Percentiles rank a stretch among this genome's conserved stretches.
Evolutionary conservation across 2,888 invertebrate genomes (phyloP).

Genomic region (Herminia tarsipennalis): DNA sequence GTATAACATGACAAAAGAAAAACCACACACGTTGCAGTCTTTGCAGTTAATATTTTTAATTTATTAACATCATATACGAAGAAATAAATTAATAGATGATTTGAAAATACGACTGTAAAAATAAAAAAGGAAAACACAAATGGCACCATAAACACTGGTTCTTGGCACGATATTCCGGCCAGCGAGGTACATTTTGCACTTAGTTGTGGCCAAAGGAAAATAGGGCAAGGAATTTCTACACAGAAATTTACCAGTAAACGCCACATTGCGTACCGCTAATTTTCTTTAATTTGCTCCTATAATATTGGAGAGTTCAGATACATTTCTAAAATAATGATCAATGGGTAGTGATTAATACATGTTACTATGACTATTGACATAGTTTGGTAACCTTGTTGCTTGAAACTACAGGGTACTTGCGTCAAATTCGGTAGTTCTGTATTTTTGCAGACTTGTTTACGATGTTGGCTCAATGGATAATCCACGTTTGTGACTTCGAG

Average conservation of each 20-base stretch:
- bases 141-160: conserved; percentile 41
- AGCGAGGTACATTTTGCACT: conserved; percentile 46
- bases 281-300: conserved; percentile 30
- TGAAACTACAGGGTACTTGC: too few relatives aligned
- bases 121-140: conserved; percentile 34
- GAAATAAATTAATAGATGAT: conserved; percentile 29
- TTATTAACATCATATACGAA: conserved; percentile 1
- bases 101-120: conserved; percentile 27
- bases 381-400: too few relatives aligned
- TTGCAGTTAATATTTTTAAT: neutral
- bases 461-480: too few relatives aligned
- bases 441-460: too few relatives aligned
- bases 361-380: too few relatives aligned
- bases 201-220: conserved; percentile 49
- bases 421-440: too few relatives aligned
- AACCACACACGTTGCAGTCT: too few relatives aligned
- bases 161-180: conserved; percentile 45
- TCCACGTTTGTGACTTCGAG: too few relatives aligned
- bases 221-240: conserved; percentile 44
- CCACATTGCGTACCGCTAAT: conserved; percentile 32
- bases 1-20: too few relatives aligned
- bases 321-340: too few relatives aligned
- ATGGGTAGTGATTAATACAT: too few relatives aligned
- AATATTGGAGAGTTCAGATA: conserved; percentile 8
- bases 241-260: conserved; percentile 42